Percentiles rank a stretch among this genome's conserved stretches.
Evolutionary conservation across 2,888 invertebrate genomes (phyloP).

Genomic region (Trileptium ribeirensis): DNA sequence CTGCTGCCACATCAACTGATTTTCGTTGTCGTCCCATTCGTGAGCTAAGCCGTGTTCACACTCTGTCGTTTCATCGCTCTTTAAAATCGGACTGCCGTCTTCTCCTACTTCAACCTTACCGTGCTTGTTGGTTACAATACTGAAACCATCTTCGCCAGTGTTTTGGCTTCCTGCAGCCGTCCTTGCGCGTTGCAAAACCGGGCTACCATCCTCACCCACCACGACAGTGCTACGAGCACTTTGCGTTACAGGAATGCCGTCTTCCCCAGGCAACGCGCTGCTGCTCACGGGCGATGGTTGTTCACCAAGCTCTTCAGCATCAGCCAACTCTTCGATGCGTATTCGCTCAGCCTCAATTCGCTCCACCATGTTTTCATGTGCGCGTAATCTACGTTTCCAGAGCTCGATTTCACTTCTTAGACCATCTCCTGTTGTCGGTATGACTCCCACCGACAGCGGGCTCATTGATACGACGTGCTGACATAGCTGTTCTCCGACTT

Average conservation of each 20-base stretch:
- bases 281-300: no score
- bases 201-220: not conserved
- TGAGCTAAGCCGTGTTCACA: no score
- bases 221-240: no score
- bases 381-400: not conserved
- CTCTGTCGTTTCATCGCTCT: not conserved
- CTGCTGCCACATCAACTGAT: constrained; percentile 3
- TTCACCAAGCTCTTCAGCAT: no score
- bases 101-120: not conserved
- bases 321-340: not conserved
- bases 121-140: no score
- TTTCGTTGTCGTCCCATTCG: not conserved
- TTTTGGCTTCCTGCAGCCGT: no score
- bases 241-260: not conserved
- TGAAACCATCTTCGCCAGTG: no score
- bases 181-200: no score
- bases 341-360: not conserved
- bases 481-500: constrained; percentile 68
- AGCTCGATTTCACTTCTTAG: not conserved
- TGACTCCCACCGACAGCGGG: constrained; percentile 38
- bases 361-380: not conserved
- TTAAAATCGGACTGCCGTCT: no score
- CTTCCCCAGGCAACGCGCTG: no score
- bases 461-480: constrained; percentile 77
- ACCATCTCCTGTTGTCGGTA: not conserved